Percentiles rank a stretch among this genome's conserved stretches.
Conservation (phyloP, 1,140 invertebrate genomes). For the Neodiprion pinetum region DNA sequence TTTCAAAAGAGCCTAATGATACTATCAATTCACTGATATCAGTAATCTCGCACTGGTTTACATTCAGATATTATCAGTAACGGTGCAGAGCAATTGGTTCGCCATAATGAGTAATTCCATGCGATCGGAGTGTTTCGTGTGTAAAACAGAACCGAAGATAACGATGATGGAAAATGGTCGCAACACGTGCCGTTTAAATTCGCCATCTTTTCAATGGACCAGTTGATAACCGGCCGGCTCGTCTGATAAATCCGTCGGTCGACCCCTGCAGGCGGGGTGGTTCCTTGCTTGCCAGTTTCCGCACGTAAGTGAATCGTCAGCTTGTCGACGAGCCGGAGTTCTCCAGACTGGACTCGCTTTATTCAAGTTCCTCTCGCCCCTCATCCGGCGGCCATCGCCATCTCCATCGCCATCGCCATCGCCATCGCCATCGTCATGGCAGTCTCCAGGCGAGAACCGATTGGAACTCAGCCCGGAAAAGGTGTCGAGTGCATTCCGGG, state of each 20-base stretch:
- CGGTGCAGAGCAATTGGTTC: no score
- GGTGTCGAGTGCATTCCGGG: conserved; percentile 48
- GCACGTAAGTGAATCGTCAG: conserved; percentile 59
- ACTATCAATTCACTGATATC: no score
- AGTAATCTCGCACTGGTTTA: no score
- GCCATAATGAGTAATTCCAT: no score
- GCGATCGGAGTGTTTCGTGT: no score
- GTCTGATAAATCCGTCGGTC: conserved; percentile 32
- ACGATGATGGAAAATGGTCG: no score
- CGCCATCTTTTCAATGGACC: conserved; percentile 1
- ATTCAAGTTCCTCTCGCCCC: no score
- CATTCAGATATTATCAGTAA: no score
- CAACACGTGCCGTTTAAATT: background rate
- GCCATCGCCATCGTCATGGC: conserved; percentile 1
- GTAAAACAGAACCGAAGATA: no score
- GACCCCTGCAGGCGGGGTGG: background rate
- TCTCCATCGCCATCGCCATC: background rate
- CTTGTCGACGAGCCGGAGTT: conserved; percentile 35
- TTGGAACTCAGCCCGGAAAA: conserved; percentile 41
- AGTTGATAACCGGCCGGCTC: conserved; percentile 1
- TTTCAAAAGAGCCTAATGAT: no score
- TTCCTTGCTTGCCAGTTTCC: conserved; percentile 39
- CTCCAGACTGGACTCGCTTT: no score
- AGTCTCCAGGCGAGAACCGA: conserved; percentile 39
- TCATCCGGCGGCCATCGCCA: no score